These are phyloP conservation scores for Cydia amplana DNA, from an alignment of 1,140 invertebrate species.

Conservation along the genomic window DNA sequence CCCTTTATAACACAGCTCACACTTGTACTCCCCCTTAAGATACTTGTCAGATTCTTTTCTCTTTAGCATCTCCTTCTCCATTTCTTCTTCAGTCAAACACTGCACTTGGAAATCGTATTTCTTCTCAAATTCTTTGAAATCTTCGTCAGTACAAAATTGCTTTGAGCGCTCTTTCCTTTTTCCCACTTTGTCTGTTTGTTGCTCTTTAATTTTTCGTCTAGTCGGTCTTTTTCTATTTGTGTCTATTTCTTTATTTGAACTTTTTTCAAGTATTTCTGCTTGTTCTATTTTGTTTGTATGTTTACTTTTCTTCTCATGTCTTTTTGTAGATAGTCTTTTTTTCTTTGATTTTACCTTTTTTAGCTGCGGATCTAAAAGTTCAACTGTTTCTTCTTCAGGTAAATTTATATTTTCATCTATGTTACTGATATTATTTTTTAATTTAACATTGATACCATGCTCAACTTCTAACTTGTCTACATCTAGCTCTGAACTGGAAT, in stretches of 20 bases:
- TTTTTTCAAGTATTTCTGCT: background rate
- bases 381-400: background rate
- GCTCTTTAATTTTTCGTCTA: background rate
- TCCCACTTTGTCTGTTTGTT: background rate
- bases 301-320: background rate
- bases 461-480: background rate
- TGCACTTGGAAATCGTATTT: slow-evolving; percentile 13
- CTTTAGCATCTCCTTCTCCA: background rate
- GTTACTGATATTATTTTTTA: background rate
- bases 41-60: slow-evolving; percentile 20
- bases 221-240: background rate
- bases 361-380: background rate
- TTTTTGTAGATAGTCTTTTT: background rate
- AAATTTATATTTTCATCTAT: background rate
- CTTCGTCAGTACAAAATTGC: background rate
- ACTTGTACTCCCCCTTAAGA: slow-evolving; percentile 16
- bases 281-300: background rate
- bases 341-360: background rate
- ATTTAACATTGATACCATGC: background rate
- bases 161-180: background rate
- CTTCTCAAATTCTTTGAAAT: slow-evolving; percentile 12
- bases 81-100: slow-evolving; percentile 25
- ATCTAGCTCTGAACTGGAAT: background rate
- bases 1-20: slow-evolving; percentile 24
- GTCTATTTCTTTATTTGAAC: background rate